Evolutionary conservation across 1,140 invertebrate species (phyloP).

Genomic region (Acromyrmex charruanus): DNA sequence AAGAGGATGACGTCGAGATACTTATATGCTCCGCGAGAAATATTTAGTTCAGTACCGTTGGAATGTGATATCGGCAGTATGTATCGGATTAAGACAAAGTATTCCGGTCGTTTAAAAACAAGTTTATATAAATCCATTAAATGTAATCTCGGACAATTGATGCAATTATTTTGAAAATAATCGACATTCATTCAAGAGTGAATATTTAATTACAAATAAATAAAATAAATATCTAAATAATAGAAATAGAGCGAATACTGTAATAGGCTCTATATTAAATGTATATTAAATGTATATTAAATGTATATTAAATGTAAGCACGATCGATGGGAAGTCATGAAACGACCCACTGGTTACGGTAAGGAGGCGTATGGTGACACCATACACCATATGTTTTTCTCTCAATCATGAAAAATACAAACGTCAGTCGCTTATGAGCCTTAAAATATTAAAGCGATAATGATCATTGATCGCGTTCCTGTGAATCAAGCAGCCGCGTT

Average conservation of each 20-base stretch:
- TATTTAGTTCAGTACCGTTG: conserved; percentile 38
- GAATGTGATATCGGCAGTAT: conserved; percentile 22
- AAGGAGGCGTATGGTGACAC: conserved; percentile 17
- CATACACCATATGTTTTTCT: conserved; percentile 41
- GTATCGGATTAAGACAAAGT: conserved; percentile 4
- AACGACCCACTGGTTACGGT: conserved; percentile 22
- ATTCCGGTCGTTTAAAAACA: conserved; percentile 21
- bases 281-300: not conserved
- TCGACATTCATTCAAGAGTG: not conserved
- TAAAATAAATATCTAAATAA: conserved; percentile 16
- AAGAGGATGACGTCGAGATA: conserved; percentile 33
- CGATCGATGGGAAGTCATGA: not conserved
- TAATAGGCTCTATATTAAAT: not conserved
- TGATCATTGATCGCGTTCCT: conserved; percentile 64
- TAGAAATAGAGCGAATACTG: not conserved
- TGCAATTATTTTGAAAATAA: not conserved
- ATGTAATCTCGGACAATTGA: not conserved
- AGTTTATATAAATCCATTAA: not conserved
- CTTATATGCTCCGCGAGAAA: conserved; percentile 1
- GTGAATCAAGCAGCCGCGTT: conserved; percentile 63
- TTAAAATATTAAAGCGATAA: conserved; percentile 70
- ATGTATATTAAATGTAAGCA: not conserved
- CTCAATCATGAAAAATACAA: conserved; percentile 63
- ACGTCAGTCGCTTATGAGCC: conserved; percentile 59
- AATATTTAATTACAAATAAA: conserved; percentile 12